Percentiles rank a stretch among this genome's conserved stretches.
Evolutionary conservation across 2,113 vertebrate genomes (phyloP).

Genomic region (Dipodomys spectabilis): DNA sequence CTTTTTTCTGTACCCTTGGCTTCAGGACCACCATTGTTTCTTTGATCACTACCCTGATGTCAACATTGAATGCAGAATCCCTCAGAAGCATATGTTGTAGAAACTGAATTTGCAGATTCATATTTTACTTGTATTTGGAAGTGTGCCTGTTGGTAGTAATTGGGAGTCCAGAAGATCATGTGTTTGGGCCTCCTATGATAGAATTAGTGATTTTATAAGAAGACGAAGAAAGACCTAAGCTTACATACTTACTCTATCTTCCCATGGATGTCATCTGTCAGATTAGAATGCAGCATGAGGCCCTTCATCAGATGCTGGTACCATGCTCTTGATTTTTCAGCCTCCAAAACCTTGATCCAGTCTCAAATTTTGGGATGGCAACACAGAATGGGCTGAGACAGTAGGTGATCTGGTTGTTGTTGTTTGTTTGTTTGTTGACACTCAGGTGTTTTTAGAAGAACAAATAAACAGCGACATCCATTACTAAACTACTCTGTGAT

Average conservation of each 20-base stretch:
- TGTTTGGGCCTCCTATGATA: not conserved
- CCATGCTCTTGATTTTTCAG: not conserved
- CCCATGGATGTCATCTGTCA: too few relatives aligned
- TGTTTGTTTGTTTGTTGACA: not conserved
- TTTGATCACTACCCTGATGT: not conserved
- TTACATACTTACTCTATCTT: not conserved
- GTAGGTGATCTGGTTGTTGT: too few relatives aligned
- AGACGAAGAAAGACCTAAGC: not conserved
- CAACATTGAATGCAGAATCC: not conserved
- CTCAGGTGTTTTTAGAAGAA: not conserved
- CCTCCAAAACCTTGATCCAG: not conserved
- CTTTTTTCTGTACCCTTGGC: not conserved
- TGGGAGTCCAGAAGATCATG: not conserved
- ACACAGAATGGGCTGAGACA: not conserved
- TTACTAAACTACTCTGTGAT: not conserved
- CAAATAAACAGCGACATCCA: not conserved
- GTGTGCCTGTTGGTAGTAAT: not conserved
- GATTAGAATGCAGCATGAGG: not conserved
- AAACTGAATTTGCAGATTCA: not conserved
- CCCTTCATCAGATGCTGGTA: too few relatives aligned
- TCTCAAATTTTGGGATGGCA: not conserved
- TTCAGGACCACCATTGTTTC: not conserved
- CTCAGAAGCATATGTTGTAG: not conserved
- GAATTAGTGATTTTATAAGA: not conserved
- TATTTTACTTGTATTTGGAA: not conserved